These are phyloP conservation scores for Xiphorhynchus elegans DNA, from an alignment of 2,113 vertebrate species.

Conservation along the genomic window DNA sequence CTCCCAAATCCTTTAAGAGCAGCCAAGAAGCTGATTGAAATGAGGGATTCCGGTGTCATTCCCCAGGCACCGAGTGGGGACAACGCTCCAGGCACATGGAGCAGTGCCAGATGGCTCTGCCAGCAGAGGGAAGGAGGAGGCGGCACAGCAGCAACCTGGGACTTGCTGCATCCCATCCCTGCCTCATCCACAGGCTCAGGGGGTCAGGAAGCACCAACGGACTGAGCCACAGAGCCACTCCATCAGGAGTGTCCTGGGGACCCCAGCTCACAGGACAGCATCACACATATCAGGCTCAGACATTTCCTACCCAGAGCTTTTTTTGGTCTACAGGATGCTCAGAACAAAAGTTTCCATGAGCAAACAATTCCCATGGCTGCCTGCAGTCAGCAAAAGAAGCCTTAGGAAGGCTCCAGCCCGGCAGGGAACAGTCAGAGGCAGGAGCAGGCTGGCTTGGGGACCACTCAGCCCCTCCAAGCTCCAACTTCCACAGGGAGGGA, in stretches of 20 bases:
- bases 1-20: neutral
- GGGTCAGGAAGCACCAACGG: neutral
- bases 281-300: neutral
- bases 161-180: neutral
- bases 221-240: neutral
- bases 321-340: conserved; percentile 7
- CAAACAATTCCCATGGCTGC: conserved; percentile 9
- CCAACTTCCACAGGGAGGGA: neutral
- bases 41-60: neutral
- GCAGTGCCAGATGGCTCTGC: neutral
- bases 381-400: conserved; percentile 10
- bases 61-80: neutral
- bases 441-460: neutral
- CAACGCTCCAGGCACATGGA: accelerated
- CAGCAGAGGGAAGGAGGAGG: neutral
- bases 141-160: neutral
- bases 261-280: neutral
- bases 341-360: conserved; percentile 48
- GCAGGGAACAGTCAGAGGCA: neutral
- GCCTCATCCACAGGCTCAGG: neutral
- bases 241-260: neutral
- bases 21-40: neutral
- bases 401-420: neutral
- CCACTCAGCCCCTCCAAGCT: neutral
- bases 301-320: neutral